Evolutionary conservation across 92 coral and sea anemone species (phyloP).

Genomic region (Zoanthus solanderi): DNA sequence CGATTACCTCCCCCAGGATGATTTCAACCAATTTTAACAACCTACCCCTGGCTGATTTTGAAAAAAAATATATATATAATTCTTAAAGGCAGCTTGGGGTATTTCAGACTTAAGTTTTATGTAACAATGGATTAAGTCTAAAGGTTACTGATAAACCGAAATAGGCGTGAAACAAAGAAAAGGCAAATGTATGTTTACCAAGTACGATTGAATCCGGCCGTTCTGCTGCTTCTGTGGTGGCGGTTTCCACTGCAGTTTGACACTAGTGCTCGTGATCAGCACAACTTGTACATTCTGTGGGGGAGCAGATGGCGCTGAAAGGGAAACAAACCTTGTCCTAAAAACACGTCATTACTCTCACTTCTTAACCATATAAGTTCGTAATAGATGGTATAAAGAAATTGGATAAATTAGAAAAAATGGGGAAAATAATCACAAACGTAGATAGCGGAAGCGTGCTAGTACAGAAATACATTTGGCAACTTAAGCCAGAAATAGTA

Average conservation of each 20-base stretch:
- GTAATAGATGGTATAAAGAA: not conserved
- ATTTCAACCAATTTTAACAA: too few species aligned
- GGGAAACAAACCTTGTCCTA: not conserved
- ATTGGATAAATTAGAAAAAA: too few species aligned
- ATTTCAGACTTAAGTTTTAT: too few species aligned
- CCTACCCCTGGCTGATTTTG: too few species aligned
- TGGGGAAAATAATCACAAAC: too few species aligned
- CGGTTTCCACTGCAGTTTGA: conserved; percentile 89
- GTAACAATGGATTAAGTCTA: too few species aligned
- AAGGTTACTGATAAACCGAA: not conserved
- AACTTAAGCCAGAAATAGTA: too few species aligned
- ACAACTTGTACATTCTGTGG: conserved; percentile 82
- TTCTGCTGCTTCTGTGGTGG: conserved; percentile 97
- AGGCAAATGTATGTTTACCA: conserved; percentile 55
- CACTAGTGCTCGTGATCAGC: conserved; percentile 78
- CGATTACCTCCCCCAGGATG: too few species aligned
- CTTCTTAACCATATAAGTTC: not conserved
- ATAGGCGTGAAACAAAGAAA: not conserved
- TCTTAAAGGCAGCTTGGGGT: not conserved
- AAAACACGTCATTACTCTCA: not conserved
- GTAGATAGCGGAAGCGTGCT: too few species aligned
- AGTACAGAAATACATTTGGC: too few species aligned
- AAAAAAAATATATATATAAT: too few species aligned
- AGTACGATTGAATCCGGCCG: conserved; percentile 77
- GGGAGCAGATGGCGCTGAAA: conserved; percentile 85